Conservation (phyloP, 2,797 vertebrate species). For the Poeciliopsis turneri region DNA sequence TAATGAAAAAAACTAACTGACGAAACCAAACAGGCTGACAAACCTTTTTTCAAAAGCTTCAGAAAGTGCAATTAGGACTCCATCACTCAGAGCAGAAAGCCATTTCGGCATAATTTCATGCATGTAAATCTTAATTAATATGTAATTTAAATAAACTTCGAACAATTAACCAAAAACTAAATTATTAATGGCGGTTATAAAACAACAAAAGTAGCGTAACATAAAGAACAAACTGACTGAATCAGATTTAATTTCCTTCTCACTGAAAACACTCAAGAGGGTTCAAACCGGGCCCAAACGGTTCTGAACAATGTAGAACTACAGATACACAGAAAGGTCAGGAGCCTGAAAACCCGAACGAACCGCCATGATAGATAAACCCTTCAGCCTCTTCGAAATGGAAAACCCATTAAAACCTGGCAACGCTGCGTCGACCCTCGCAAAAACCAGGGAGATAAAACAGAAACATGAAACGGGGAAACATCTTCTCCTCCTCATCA, state of each 20-base stretch:
- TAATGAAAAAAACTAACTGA: too few species aligned
- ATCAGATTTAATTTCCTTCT: constrained; percentile 4
- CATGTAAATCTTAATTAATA: too few species aligned
- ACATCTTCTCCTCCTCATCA: constrained; percentile 45
- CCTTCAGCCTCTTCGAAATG: constrained; percentile 50
- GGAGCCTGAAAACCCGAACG: constrained; percentile 35
- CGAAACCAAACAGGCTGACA: too few species aligned
- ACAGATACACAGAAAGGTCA: constrained; percentile 43
- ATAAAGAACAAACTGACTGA: too few species aligned
- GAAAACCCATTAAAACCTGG: constrained; percentile 63
- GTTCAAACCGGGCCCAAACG: constrained; percentile 25
- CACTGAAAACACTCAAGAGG: constrained; percentile 20
- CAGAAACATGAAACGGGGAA: constrained; percentile 61
- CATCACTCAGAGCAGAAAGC: too few species aligned
- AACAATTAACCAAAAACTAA: too few species aligned
- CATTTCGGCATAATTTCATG: too few species aligned
- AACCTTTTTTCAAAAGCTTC: too few species aligned
- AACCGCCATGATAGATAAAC: constrained; percentile 39
- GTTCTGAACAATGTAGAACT: constrained; percentile 36
- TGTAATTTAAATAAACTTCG: too few species aligned
- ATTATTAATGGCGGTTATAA: too few species aligned
- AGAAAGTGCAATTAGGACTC: too few species aligned
- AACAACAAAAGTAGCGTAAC: too few species aligned
- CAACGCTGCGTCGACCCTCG: constrained; percentile 55
- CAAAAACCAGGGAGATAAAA: constrained; percentile 64